phyloP scores from a whole-genome alignment of 2,113 vertebrate genomes.

The Atrichornis clamosus region DNA sequence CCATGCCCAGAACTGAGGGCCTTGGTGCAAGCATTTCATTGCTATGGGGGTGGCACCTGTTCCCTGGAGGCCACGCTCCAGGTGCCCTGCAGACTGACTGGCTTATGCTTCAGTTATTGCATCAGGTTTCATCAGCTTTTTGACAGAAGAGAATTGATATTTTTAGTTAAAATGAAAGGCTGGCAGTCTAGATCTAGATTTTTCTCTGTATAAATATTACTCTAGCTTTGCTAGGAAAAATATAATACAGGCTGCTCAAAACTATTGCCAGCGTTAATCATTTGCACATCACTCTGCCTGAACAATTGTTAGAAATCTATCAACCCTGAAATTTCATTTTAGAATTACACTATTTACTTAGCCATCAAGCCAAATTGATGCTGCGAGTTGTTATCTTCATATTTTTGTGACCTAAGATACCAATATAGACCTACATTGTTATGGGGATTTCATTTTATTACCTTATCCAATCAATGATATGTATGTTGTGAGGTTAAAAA shows the following conservation, averaged over 20 bases:
- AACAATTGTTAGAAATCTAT: not conserved
- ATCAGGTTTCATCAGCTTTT: not conserved
- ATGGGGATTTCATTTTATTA: not conserved
- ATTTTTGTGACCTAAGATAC: not conserved
- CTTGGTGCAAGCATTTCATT: fast-evolving
- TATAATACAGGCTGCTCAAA: not conserved
- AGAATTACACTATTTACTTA: not conserved
- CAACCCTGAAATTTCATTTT: not conserved
- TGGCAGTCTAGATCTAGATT: not conserved
- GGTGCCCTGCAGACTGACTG: not conserved
- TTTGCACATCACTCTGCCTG: not conserved
- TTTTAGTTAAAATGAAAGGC: not conserved
- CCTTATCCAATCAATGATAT: not conserved
- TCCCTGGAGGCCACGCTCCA: not conserved
- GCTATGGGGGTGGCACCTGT: fast-evolving
- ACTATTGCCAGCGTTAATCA: not conserved
- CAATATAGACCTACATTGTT: not conserved
- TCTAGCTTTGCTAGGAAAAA: not conserved
- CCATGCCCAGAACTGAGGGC: not conserved
- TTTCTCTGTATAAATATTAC: not conserved
- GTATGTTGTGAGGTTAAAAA: not conserved
- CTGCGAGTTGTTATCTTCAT: not conserved
- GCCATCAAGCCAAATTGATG: not conserved
- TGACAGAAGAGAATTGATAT: not conserved
- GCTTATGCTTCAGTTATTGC: not conserved